Conservation (phyloP, 2,797 vertebrate species). For the Pipistrellus pygmaeus region DNA sequence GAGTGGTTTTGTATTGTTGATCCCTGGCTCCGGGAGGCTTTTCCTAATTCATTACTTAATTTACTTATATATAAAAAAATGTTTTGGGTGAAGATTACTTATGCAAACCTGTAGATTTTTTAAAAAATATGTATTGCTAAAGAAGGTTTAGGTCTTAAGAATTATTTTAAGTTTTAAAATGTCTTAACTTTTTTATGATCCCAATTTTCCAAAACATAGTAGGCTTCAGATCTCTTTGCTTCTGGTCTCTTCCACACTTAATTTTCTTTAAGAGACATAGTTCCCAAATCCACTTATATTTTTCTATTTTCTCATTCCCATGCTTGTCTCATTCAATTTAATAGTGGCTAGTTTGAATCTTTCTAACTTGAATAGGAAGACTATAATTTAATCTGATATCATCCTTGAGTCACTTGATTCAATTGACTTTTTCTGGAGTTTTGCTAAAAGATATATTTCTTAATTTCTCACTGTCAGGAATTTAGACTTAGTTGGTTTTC, state of each 20-base stretch:
- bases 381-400: not conserved
- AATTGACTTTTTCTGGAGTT: not conserved
- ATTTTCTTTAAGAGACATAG: not conserved
- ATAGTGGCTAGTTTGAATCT: not conserved
- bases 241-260: not conserved
- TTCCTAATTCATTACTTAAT: not conserved
- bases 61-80: not conserved
- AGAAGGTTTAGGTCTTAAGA: not conserved
- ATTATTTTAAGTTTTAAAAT: not conserved
- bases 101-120: not conserved
- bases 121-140: not conserved
- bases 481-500: not conserved
- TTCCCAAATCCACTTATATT: not conserved
- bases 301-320: not conserved
- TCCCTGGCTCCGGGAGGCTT: not conserved
- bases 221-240: not conserved
- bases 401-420: not conserved
- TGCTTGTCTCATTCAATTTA: not conserved
- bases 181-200: not conserved
- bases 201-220: not conserved
- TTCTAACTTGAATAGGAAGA: not conserved
- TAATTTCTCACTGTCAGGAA: not conserved
- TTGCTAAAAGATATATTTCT: not conserved
- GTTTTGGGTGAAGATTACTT: not conserved
- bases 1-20: not conserved